phyloP scores from a whole-genome alignment of 2,888 invertebrate genomes.

The Heliconius hortense region DNA sequence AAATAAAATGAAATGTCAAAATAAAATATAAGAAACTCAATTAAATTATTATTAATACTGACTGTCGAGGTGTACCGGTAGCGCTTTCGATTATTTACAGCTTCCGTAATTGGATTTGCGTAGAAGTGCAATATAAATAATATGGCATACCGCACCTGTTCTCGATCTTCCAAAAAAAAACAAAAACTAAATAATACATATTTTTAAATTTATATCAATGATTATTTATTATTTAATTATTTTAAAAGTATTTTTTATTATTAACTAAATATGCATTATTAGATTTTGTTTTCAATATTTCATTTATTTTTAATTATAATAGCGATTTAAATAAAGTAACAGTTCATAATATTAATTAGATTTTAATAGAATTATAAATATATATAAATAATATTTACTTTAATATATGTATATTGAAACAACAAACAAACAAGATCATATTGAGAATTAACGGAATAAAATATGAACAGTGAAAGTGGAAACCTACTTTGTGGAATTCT shows the following conservation, averaged over 20 bases:
- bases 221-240: neutral
- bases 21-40: neutral
- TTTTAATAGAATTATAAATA: neutral
- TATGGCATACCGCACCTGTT: neutral
- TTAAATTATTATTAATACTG: too few species aligned
- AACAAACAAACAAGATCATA: too few species aligned
- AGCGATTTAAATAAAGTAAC: neutral
- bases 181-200: neutral
- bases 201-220: neutral
- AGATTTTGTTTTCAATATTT: neutral
- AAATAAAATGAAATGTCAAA: neutral
- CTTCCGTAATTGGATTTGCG: neutral
- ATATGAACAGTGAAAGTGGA: slow-evolving; percentile 3
- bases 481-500: neutral
- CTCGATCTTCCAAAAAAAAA: neutral
- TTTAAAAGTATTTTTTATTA: neutral
- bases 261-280: neutral
- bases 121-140: neutral
- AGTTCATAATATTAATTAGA: neutral
- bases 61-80: neutral
- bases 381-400: neutral
- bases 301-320: neutral
- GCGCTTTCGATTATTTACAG: neutral
- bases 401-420: neutral
- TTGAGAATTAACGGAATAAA: neutral